Conservation (phyloP, 2,888 invertebrate species). For the Drosophila anomalata region DNA sequence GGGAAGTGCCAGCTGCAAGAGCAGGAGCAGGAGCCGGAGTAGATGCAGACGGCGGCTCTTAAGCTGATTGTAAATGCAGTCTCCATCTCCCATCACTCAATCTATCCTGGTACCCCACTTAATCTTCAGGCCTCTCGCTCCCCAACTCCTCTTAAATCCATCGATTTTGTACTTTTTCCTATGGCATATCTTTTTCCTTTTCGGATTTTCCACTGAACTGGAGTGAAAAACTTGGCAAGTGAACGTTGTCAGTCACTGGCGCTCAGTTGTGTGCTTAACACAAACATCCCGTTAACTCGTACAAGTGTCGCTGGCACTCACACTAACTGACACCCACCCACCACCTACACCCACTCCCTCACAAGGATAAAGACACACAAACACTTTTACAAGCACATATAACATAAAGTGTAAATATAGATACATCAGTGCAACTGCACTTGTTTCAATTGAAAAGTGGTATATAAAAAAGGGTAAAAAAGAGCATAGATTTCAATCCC, state of each 20-base stretch:
- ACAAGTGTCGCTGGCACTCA: slow-evolving; percentile 39
- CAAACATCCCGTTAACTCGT: slow-evolving; percentile 52
- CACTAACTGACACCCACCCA: not conserved
- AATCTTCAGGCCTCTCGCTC: slow-evolving; percentile 20
- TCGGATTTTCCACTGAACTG: slow-evolving; percentile 42
- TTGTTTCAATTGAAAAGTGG: slow-evolving; percentile 29
- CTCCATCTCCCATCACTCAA: slow-evolving; percentile 16
- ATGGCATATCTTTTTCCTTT: slow-evolving; percentile 14
- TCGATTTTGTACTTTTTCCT: slow-evolving; percentile 61
- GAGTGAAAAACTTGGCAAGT: slow-evolving; percentile 54
- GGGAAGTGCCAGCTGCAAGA: not conserved
- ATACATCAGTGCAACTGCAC: slow-evolving; percentile 47
- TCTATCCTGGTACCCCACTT: slow-evolving; percentile 21
- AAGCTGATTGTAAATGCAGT: slow-evolving; percentile 63
- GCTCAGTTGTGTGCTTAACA: slow-evolving; percentile 36
- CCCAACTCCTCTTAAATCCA: slow-evolving; percentile 17
- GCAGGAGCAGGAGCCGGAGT: not conserved
- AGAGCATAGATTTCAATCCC: slow-evolving; percentile 5
- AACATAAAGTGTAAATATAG: slow-evolving; percentile 32
- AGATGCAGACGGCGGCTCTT: slow-evolving; percentile 31
- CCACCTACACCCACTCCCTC: not conserved
- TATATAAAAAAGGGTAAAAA: slow-evolving; percentile 3
- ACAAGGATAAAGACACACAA: slow-evolving; percentile 6
- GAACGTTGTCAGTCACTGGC: slow-evolving; percentile 40
- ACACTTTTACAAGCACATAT: slow-evolving; percentile 21